Conservation (phyloP, 2,797 vertebrate genomes). For the Gallinago nigripennis region DNA sequence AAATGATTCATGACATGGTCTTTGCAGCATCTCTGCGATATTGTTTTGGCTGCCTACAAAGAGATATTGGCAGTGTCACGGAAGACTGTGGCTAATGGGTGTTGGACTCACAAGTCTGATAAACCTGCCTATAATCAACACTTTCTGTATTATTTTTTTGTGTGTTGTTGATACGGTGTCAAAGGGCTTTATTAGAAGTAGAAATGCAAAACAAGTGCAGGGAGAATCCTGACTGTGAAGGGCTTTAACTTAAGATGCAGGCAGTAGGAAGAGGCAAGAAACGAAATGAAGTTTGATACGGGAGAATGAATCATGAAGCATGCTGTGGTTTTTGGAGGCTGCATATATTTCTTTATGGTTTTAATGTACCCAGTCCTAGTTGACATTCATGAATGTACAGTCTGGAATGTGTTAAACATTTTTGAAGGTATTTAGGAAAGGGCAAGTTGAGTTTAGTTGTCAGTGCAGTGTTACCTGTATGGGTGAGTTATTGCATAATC, state of each 20-base stretch:
- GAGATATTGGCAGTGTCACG: not conserved
- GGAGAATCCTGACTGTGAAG: not conserved
- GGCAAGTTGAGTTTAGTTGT: not conserved
- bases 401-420: slow-evolving; percentile 15
- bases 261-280: slow-evolving; percentile 1
- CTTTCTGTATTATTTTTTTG: not conserved
- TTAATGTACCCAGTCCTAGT: not conserved
- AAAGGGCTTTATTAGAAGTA: not conserved
- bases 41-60: not conserved
- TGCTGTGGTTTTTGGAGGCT: slow-evolving; percentile 34
- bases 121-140: not conserved
- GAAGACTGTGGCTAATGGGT: not conserved
- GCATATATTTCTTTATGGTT: not conserved
- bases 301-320: slow-evolving; percentile 4
- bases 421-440: slow-evolving; percentile 9
- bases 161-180: not conserved
- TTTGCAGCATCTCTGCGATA: not conserved
- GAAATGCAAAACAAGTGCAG: not conserved
- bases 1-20: not conserved
- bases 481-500: not conserved
- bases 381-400: not conserved
- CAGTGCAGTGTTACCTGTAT: not conserved
- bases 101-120: not conserved
- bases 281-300: not conserved
- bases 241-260: not conserved